A percentile compares a stretch with the other conserved stretches of the same genome.
Conservation (phyloP, 2,888 invertebrate genomes). For the Anodontia alba region DNA sequence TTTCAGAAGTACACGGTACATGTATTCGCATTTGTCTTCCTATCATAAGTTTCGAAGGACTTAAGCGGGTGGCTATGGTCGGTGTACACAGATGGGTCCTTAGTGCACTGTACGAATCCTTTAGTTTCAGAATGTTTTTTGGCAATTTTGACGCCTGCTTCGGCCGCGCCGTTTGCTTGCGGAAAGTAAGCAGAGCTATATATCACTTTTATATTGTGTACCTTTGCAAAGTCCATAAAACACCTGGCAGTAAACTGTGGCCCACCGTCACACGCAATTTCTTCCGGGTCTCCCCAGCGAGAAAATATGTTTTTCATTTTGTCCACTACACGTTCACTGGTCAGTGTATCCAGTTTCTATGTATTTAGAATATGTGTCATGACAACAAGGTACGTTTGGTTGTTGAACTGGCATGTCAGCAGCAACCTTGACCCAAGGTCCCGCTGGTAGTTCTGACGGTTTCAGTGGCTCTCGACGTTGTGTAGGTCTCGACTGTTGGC, state of each 20-base stretch:
- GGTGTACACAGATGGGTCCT: slow-evolving; percentile 42
- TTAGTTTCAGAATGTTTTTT: slow-evolving; percentile 40
- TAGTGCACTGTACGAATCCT: slow-evolving; percentile 33
- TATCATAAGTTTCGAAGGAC: slow-evolving; percentile 45
- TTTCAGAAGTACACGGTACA: background rate
- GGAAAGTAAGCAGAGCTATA: slow-evolving; percentile 37
- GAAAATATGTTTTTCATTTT: slow-evolving; percentile 15
- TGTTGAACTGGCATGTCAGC: slow-evolving; percentile 15
- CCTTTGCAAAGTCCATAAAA: slow-evolving; percentile 37
- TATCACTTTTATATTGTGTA: slow-evolving; percentile 27
- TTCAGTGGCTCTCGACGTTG: slow-evolving; percentile 8
- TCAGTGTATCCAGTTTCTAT: slow-evolving; percentile 2
- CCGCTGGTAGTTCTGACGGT: slow-evolving; percentile 11
- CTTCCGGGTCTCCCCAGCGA: slow-evolving; percentile 23
- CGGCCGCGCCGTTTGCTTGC: slow-evolving; percentile 48
- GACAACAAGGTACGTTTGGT: slow-evolving; percentile 1
- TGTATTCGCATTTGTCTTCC: background rate
- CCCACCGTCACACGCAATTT: slow-evolving; percentile 20
- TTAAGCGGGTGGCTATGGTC: slow-evolving; percentile 23
- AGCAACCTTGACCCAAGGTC: slow-evolving; percentile 11
- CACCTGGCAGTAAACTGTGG: slow-evolving; percentile 12
- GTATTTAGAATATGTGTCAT: slow-evolving; percentile 1
- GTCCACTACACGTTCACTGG: background rate
- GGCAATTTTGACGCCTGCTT: slow-evolving; percentile 49
- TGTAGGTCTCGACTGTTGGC: background rate